Evolutionary conservation across 2,888 invertebrate genomes (phyloP).

Genomic region (Epistrophe grossulariae): DNA sequence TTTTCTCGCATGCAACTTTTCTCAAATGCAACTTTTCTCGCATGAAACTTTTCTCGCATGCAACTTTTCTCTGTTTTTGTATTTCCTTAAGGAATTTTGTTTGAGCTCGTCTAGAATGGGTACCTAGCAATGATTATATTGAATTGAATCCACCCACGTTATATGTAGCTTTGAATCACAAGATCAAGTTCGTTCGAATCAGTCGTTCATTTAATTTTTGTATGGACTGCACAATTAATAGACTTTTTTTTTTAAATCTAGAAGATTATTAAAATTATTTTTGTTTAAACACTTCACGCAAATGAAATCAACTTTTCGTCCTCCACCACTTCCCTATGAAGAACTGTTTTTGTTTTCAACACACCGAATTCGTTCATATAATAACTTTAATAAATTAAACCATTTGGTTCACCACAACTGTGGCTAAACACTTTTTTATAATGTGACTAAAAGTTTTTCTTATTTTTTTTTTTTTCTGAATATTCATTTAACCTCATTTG

Average conservation of each 20-base stretch:
- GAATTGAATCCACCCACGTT: no score
- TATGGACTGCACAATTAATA: no score
- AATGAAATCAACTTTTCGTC: not conserved
- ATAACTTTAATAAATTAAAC: constrained; percentile 2
- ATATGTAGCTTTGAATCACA: no score
- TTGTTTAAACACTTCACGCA: not conserved
- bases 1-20: no score
- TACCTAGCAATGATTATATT: no score
- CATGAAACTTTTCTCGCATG: no score
- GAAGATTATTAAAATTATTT: not conserved
- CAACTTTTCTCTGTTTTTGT: no score
- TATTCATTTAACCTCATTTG: constrained; percentile 26
- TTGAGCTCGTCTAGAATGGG: no score
- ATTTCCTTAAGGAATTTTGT: no score
- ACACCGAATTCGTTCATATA: not conserved
- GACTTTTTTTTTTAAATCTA: not conserved
- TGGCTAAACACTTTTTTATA: not conserved
- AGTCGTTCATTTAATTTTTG: no score
- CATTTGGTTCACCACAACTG: not conserved
- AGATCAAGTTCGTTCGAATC: no score
- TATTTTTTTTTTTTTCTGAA: not conserved
- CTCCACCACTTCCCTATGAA: not conserved
- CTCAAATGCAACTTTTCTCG: no score
- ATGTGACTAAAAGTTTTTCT: constrained; percentile 8
- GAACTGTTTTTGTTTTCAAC: not conserved